Evolutionary conservation across 2,113 vertebrate species (phyloP), one percentile per base, ranked within the genome.

Genomic region (Parus major): DNA sequence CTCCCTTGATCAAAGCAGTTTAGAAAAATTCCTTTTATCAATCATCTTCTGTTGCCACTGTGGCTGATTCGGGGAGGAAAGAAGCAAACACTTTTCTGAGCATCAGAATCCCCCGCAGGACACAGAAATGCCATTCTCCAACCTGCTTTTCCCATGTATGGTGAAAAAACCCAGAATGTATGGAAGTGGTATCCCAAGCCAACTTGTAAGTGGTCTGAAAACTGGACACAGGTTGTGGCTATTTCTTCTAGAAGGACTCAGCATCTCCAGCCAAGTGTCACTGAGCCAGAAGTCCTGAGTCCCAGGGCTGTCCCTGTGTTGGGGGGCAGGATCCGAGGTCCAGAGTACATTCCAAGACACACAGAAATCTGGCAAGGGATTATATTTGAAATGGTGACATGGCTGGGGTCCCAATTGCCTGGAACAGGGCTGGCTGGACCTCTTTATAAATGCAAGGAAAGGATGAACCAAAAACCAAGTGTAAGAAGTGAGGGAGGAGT

Each of bases 401-500:
- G 9, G 6, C 23, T 5, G 8, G 42, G 5, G 17, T 70, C n/a
- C 39, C 56, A 50, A 6, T 4, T 46, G 65, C 25, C 23, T 19
- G 28, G 19, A 29, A 46, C 17, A 63, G 56, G 52, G 18, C 15
- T 80, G 79, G 6, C 27, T 23, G 15, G 44, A 49, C 13, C 15
- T 55, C 75, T 70, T 59, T 52, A 29, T 94, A 97, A 83, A 96
- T 79, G 84, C 96, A 97, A 92, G 91, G 91, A 90, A 96, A 98
- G 97, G 93, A 95, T 18, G 96, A 97, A 94, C 92, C 3, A n/a
- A 60, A 61, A 50, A n/a, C 16, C 25, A 65, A 59, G 19, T 6
- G 29, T 46, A 97, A 95, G 97, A 97, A 94, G 84, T 25, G 72
- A 82, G 27, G 78, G 77, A 84, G 46, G 29, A 91, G 69, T 6